Evolutionary conservation across 2,888 invertebrate genomes (phyloP), one percentile per base, ranked within the genome.

Genomic region (Tipula helvola): DNA sequence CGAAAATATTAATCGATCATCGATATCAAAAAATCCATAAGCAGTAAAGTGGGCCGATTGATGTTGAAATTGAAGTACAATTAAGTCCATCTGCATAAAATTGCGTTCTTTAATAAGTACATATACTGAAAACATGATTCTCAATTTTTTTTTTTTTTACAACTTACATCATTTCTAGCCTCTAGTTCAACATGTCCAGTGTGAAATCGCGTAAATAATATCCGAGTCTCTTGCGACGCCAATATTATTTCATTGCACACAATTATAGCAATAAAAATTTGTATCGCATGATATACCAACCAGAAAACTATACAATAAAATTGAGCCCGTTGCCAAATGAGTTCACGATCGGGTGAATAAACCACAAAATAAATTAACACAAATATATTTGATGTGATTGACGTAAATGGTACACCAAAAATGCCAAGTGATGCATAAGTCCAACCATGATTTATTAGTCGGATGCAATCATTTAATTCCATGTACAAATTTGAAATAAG

Each of bases 11-110:
- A 39, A 85, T 12, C 12, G 57, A n/a, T 0, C 47, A 47, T 7
- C n/a, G 41, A 57, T 86, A 8, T 52, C 90, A 88, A 91, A 91
- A 87, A 91, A 91, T 7, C 91, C 91, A 86, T 91, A 91, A 3
- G 91, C 91, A 5, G 91, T 91, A 47, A 91, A 91, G 85, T 90
- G 90, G 0, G 91, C 89, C 87, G 91, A 90, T 87, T 91, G 91
- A 10, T 71, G 18, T 2, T 28, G 71, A 71, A 71, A 28, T 2
- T 71, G 71, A 8, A 71, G 71, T 8, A 13, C 28, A 1, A 71
- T 71, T 3, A 71, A 12, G 28, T 71, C 71, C 71, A 28, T 28
- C 71, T 71, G 28, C 71, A 71, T 2, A 8, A 39, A 39, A 39
- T 39, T 39, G 7, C 0, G 2, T 2, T 39, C 5, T 39, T 39